Evolutionary conservation across 1,140 invertebrate genomes (phyloP).

Genomic region (Planococcus citri): DNA sequence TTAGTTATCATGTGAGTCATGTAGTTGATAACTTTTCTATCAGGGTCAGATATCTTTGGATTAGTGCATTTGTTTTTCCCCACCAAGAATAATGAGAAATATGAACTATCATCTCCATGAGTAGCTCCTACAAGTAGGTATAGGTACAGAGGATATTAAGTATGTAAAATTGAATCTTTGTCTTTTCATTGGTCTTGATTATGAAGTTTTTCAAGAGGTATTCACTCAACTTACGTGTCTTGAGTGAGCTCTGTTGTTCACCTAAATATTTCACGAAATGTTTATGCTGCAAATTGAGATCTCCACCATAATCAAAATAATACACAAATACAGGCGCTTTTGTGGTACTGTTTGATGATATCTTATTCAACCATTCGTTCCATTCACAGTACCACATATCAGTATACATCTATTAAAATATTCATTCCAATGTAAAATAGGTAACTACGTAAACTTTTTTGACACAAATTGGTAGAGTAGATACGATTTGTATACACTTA

Average conservation of each 20-base stretch:
- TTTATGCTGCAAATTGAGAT: not conserved
- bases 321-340: not conserved
- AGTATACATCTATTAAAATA: not conserved
- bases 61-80: no score
- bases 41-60: no score
- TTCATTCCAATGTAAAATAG: not conserved
- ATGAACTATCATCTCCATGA: not conserved
- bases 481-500: not conserved
- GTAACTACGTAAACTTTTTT: no score
- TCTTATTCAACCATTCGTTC: not conserved
- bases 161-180: no score
- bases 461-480: no score
- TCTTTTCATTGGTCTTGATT: no score
- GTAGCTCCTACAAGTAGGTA: not conserved
- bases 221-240: not conserved
- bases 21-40: no score
- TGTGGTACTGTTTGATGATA: not conserved
- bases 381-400: not conserved
- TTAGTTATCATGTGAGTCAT: no score
- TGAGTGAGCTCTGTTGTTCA: not conserved
- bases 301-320: not conserved
- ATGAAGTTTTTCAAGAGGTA: no score
- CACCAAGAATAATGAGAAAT: not conserved
- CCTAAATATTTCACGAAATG: not conserved
- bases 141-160: no score